A percentile compares a stretch with the other conserved stretches of the same genome.
Conservation (phyloP, 2,113 vertebrate species). For the Dipodomys merriami region DNA sequence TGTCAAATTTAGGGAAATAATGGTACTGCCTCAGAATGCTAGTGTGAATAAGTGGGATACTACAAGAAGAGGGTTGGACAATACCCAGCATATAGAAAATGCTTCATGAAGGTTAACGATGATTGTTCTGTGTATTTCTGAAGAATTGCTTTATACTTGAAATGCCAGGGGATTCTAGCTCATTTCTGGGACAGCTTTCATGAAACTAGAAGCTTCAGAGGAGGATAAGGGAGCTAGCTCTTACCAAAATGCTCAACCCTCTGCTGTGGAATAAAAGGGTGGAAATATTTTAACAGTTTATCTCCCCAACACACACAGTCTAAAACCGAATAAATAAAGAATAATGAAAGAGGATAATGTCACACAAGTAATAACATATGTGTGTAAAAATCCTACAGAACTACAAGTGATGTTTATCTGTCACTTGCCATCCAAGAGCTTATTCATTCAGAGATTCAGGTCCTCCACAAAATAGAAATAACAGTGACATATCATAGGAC, state of each 20-base stretch:
- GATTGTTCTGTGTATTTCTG: neutral
- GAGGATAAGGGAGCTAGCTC: neutral
- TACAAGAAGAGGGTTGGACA: neutral
- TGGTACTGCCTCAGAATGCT: neutral
- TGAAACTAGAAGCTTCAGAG: neutral
- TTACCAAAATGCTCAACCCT: neutral
- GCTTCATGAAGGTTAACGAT: neutral
- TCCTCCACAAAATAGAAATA: neutral
- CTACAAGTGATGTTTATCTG: too few relatives aligned
- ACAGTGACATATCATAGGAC: neutral
- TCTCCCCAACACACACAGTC: neutral
- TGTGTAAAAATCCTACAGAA: neutral
- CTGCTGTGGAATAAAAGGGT: neutral
- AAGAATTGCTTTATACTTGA: neutral
- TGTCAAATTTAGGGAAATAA: neutral
- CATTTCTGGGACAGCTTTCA: neutral
- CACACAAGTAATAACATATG: neutral
- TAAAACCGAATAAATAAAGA: conserved; percentile 24
- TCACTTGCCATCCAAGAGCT: neutral
- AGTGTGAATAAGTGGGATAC: neutral
- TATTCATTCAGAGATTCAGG: neutral
- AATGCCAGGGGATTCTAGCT: neutral
- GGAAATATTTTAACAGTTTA: neutral
- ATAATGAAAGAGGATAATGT: neutral
- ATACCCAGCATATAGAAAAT: neutral